Conservation (phyloP, 2,113 vertebrate genomes). For the Lasiurus cinereus region DNA sequence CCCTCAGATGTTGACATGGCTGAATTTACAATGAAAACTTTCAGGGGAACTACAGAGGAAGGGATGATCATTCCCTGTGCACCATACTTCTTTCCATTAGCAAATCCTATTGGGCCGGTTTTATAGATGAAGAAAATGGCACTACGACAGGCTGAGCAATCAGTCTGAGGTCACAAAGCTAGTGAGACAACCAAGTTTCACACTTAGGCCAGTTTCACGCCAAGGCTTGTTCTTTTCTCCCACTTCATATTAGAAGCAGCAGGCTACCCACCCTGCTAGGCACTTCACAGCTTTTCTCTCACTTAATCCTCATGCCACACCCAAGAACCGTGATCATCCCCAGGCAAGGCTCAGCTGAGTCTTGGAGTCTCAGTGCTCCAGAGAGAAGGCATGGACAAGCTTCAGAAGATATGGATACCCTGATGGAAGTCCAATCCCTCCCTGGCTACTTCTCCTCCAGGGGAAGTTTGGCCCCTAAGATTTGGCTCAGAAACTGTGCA, state of each 20-base stretch:
- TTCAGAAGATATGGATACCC: background rate
- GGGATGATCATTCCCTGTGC: background rate
- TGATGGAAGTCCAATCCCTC: background rate
- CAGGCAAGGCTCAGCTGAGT: background rate
- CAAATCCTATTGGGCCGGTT: background rate
- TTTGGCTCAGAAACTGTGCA: background rate
- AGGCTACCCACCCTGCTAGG: background rate
- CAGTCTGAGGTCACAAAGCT: background rate
- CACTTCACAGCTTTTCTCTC: fast-evolving
- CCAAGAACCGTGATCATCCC: background rate
- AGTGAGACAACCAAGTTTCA: background rate
- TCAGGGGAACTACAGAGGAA: background rate
- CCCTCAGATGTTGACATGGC: background rate
- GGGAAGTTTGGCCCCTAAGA: background rate
- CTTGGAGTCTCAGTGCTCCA: too few relatives aligned
- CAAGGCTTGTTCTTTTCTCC: background rate
- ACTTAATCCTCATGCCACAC: background rate
- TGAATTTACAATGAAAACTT: background rate
- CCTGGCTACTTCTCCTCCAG: background rate
- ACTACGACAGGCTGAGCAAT: background rate
- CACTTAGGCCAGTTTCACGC: background rate
- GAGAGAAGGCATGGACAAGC: background rate
- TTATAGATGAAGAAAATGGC: background rate
- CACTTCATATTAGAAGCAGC: background rate
- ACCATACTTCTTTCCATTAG: background rate